Conservation (phyloP, 2,797 vertebrate genomes). For the Dromococcyx pavoninus region DNA sequence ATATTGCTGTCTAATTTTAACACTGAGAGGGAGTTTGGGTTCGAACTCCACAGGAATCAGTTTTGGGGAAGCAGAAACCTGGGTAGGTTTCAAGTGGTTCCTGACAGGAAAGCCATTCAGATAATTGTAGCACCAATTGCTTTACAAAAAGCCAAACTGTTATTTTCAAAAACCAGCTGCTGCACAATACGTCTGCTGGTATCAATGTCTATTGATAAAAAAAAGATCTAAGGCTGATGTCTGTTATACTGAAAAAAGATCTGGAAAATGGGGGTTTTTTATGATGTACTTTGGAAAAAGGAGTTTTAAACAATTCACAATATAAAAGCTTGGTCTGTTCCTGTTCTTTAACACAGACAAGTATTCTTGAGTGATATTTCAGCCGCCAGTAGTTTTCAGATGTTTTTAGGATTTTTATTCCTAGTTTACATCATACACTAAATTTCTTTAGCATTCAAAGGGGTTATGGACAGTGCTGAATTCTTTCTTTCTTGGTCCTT, state of each 20-base stretch:
- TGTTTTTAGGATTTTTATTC: background rate
- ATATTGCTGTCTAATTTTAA: slow-evolving; percentile 6
- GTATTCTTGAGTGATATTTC: background rate
- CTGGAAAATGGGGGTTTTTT: background rate
- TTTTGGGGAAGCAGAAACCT: slow-evolving; percentile 18
- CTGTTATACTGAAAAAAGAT: background rate
- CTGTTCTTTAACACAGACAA: background rate
- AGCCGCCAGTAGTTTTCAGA: background rate
- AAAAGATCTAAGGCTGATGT: background rate
- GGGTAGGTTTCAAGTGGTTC: background rate
- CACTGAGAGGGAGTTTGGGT: background rate
- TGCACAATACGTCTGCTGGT: background rate
- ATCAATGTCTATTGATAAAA: background rate
- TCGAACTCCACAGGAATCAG: background rate
- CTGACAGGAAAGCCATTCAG: background rate
- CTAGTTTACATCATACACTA: background rate
- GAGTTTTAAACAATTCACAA: background rate
- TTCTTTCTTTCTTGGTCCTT: background rate
- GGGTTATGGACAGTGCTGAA: background rate
- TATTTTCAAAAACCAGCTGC: background rate
- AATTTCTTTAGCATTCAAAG: background rate
- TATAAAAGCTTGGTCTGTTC: background rate
- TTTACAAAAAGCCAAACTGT: slow-evolving; percentile 38
- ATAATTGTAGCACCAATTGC: background rate
- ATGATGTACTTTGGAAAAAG: background rate